Conservation (phyloP, 2,888 invertebrate species). For the Agonopterix subpropinquella region DNA sequence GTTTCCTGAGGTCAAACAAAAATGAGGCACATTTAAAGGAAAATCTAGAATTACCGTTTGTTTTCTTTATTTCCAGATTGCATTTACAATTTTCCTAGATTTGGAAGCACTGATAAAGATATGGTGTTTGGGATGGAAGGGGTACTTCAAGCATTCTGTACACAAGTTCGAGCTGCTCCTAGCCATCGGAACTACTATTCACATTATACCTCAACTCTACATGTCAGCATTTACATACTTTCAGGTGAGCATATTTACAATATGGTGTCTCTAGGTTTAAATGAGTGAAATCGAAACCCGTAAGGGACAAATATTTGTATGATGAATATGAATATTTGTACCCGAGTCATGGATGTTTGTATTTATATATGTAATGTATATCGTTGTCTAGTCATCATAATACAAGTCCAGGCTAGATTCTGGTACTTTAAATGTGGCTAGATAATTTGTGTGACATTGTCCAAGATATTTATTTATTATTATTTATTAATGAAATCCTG, state of each 20-base stretch:
- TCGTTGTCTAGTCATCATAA: no score
- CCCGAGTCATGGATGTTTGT: no score
- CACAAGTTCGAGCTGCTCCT: conserved; percentile 98
- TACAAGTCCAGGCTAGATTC: no score
- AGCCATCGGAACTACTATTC: conserved; percentile 94
- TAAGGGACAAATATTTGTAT: no score
- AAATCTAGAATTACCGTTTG: background rate
- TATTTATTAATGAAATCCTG: no score
- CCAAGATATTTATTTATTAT: no score
- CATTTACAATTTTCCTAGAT: conserved; percentile 95
- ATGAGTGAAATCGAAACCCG: no score
- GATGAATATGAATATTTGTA: no score
- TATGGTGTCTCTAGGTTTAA: background rate
- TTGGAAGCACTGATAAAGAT: conserved; percentile 97
- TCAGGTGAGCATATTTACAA: conserved; percentile 78
- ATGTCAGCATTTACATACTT: conserved; percentile 97
- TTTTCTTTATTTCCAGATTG: conserved; percentile 76
- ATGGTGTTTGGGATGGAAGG: conserved; percentile 96
- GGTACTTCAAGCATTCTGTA: conserved; percentile 96
- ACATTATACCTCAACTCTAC: conserved; percentile 94
- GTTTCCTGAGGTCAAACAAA: background rate
- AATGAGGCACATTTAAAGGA: background rate
- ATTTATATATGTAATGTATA: no score
- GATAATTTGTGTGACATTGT: no score
- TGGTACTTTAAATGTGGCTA: no score